Conservation (phyloP, 2,888 invertebrate species). For the Eurytoma adleriae region DNA sequence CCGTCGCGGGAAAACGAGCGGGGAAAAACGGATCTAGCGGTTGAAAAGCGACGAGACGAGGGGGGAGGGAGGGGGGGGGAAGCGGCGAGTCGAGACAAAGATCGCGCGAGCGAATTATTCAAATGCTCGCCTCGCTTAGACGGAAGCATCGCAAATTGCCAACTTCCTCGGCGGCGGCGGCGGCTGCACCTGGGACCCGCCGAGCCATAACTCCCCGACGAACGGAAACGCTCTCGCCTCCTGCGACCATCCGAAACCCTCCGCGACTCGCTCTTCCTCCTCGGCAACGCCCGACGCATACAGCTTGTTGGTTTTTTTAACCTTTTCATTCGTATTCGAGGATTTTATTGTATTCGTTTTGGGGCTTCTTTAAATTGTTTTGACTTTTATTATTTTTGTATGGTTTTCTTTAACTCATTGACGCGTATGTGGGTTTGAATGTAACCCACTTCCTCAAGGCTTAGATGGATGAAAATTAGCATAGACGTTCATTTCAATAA, state of each 20-base stretch:
- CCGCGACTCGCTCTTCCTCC: not conserved
- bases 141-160: conserved; percentile 64
- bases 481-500: too few species aligned
- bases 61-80: not conserved
- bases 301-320: not conserved
- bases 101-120: conserved; percentile 58
- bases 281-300: not conserved
- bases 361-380: not conserved
- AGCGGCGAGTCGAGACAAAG: not conserved
- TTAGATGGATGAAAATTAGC: too few species aligned
- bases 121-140: conserved; percentile 58
- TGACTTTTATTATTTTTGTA: too few species aligned
- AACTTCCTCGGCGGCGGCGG: conserved; percentile 55
- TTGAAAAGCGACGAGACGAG: too few species aligned
- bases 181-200: conserved; percentile 59
- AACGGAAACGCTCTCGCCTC: conserved; percentile 1
- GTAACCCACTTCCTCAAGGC: too few species aligned
- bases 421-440: too few species aligned
- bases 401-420: too few species aligned
- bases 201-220: conserved; percentile 61
- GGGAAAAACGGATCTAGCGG: too few species aligned
- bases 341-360: not conserved
- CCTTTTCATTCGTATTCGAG: not conserved
- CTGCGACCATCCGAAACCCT: not conserved
- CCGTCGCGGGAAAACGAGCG: too few species aligned